phyloP scores from a whole-genome alignment of 2,113 vertebrate genomes.

The Todiramphus chloris region DNA sequence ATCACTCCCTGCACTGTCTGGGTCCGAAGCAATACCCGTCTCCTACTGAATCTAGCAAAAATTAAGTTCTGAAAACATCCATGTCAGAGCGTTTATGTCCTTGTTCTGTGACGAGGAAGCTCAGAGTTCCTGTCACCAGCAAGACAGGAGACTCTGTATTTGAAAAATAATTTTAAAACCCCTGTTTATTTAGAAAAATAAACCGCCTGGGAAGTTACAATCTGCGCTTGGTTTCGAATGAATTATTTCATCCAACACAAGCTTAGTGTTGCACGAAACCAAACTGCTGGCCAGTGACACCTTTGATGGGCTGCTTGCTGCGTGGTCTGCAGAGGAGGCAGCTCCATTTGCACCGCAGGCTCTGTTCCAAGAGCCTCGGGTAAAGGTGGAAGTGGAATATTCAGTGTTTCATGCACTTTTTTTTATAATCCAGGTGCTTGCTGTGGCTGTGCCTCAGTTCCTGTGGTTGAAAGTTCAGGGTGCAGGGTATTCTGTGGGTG shows the following conservation, averaged over 20 bases:
- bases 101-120: background rate
- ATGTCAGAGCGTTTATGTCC: background rate
- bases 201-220: background rate
- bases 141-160: background rate
- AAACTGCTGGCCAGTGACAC: background rate
- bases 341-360: background rate
- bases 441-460: rapidly evolving
- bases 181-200: background rate
- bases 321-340: background rate
- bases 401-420: background rate
- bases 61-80: background rate
- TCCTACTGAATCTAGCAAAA: background rate
- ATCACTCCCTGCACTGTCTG: rapidly evolving
- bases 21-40: background rate
- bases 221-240: background rate
- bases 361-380: background rate
- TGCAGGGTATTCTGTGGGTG: background rate
- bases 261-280: background rate
- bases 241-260: background rate
- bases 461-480: background rate
- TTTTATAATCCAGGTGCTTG: background rate
- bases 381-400: background rate
- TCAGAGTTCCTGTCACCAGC: background rate
- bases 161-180: background rate
- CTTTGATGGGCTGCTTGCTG: no score